These are phyloP conservation scores for cattle (Bos taurus) DNA, from an alignment of 2,113 vertebrate genomes.

Conservation along the genomic window ARS-UCD2.0 NC_037340.1:58901001-58901500, in stretches of 20 bases:
- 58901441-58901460: not conserved
- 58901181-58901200: not conserved
- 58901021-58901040: not conserved
- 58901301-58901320: rapidly evolving
- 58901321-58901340: not conserved
- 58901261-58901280: not conserved
- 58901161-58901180: not conserved
- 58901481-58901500: not conserved
- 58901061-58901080: not conserved
- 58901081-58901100: not conserved
- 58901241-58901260: not conserved
- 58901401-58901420: not conserved
- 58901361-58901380: not conserved
- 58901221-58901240: not conserved
- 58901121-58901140: not conserved
- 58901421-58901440: not conserved
- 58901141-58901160: not conserved
- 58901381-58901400: not conserved
- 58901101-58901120: not conserved
- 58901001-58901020: rapidly evolving
- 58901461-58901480: not conserved
- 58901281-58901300: not conserved
- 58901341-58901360: not conserved
- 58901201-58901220: not conserved
- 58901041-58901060: not conserved